Evolutionary conservation across 2,113 vertebrate species (phyloP).

Genomic region (Procavia capensis): DNA sequence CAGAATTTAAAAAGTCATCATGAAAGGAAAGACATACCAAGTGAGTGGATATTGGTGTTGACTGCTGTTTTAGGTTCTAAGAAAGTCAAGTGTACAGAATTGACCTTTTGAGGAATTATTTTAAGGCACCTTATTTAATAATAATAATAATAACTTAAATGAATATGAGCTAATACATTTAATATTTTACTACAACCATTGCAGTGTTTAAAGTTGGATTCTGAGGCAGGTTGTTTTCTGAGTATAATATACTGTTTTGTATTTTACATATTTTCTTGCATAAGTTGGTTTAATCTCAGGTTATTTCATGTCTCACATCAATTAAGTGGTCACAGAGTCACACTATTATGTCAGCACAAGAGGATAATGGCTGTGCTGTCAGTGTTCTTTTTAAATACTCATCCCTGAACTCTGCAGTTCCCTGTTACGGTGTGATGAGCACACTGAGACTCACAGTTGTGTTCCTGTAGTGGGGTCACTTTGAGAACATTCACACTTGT

Average conservation of each 20-base stretch:
- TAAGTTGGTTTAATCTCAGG: not conserved
- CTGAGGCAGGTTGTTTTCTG: slow-evolving; percentile 23
- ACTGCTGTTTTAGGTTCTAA: not conserved
- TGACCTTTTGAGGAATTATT: not conserved
- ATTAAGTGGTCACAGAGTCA: not conserved
- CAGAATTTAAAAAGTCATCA: not conserved
- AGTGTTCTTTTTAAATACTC: not conserved
- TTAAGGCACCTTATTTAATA: not conserved
- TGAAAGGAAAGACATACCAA: not conserved
- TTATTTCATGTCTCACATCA: not conserved
- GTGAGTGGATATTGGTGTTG: not conserved
- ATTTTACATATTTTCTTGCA: not conserved
- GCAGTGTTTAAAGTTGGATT: slow-evolving; percentile 25
- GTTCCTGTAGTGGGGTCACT: not conserved
- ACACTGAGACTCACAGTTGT: accelerated
- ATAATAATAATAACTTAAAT: not conserved
- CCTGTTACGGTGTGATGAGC: accelerated
- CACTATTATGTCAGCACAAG: not conserved
- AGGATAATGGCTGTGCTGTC: not conserved
- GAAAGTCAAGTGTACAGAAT: not conserved
- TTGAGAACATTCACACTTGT: not conserved
- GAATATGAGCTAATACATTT: slow-evolving; percentile 19
- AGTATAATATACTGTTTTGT: not conserved
- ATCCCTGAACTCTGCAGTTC: not conserved
- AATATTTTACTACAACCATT: not conserved